These are phyloP conservation scores for Leptopilina syphax DNA, from an alignment of 2,888 invertebrate species.

Conservation along the genomic window DNA sequence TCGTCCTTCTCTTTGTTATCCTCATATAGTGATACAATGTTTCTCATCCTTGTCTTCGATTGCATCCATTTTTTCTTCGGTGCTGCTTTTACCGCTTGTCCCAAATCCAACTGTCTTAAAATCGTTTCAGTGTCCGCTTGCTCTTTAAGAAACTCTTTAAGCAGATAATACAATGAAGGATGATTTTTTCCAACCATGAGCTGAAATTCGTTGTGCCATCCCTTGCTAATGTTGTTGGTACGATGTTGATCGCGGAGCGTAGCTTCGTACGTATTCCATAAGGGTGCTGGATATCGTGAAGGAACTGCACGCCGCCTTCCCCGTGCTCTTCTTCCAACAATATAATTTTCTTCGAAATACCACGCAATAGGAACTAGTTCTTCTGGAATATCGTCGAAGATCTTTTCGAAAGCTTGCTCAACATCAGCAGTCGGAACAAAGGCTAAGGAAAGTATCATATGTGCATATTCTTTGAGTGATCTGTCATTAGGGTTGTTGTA, in stretches of 20 bases:
- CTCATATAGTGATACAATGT: no score
- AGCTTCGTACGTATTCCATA: not conserved
- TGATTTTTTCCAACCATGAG: not conserved
- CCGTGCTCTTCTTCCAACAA: constrained; percentile 4
- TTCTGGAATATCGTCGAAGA: not conserved
- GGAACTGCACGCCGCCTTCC: not conserved
- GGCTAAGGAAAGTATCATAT: no score
- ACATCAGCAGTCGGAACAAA: no score
- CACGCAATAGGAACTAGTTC: not conserved
- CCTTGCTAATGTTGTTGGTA: not conserved
- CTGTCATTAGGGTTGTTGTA: no score
- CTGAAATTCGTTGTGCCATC: not conserved
- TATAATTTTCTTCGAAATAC: not conserved
- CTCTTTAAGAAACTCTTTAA: no score
- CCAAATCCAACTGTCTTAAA: no score
- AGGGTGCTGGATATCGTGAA: not conserved
- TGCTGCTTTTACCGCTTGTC: no score
- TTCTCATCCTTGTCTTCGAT: no score
- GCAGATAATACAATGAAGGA: not conserved
- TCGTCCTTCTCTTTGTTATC: no score
- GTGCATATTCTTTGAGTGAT: no score
- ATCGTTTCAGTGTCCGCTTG: no score
- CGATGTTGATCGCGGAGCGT: not conserved
- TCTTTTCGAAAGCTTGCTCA: not conserved
- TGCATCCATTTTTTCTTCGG: no score